Evolutionary conservation across 1,140 invertebrate species (phyloP), one percentile per base, ranked within the genome.

Genomic region (Panagrolaimus sp.): DNA sequence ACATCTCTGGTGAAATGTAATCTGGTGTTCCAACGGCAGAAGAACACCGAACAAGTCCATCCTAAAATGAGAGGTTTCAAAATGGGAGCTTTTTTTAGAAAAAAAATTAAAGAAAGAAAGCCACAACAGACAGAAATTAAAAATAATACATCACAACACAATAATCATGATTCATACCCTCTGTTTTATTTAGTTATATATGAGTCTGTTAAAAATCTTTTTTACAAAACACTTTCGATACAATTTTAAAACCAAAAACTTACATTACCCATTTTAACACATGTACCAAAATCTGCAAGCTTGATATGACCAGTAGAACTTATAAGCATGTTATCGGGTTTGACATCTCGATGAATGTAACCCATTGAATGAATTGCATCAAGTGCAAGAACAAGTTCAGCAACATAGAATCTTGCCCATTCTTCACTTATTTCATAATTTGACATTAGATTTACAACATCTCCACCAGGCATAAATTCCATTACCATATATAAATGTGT

Each of bases 391-490:
- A 98, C 94, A 73, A 99, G 92, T 87, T 99, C 96, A 83, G 96
- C 96, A 75, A 92, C 95, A 84, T 98, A 99, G 86, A 99, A 99
- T 83, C 92, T 93, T 20, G 95, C 95, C 95, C 94, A 98, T 82
- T 96, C 94, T 82, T 98, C 96, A 71, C 93, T 93, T 78, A 98
- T 92, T 84, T 98, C 96, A 84, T 96, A 98, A 84, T 96, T 94
- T 61, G 91, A 92, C 93, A 99, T 98, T 25, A 99, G 87, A 84
- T 93, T 98, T 42, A 98, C 95, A 53, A 99, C 88, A 87, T 99
- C 96, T 63, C 96, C 96, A 73, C 96, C 89, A 47, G 96, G 95
- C 95, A 99, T 98, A 80, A 98, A 99, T 84, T 99, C 96, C 96
- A 99, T 99, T 1, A 98, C 93, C 96, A 99, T 98, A 82, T 98